Base-by-base conservation (phyloP, 2,797 vertebrate genomes). In the Typhlichthys subterraneus region DNA sequence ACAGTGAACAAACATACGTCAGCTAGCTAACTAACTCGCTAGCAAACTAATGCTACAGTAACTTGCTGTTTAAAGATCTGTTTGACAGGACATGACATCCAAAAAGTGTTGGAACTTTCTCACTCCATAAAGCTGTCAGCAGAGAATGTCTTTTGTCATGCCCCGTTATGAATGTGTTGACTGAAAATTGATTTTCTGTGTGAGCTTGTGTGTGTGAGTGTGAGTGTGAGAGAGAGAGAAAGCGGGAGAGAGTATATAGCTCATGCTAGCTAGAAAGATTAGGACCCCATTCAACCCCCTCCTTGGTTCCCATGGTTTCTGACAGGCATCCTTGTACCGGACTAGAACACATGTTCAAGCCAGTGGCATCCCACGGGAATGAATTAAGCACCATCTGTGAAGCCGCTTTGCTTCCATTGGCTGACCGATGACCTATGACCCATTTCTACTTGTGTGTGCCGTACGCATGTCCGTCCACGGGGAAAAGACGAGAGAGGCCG, bases 51-150 rank as follows among this genome's bases (percentile, higher is more conserved):
- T 38, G 5, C 33, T 6, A 1, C 8, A 38, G 33, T 29, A 29
- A 29, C 23, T 29, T 29, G 23, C 23, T 4, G 23, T 29, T 56
- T 61, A 68, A 68, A 72, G 63, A 77, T 78, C 63, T 64, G 58
- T 82, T 75, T 83, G 81, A 88, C 85, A 79, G 73, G 79, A 88
- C 83, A 80, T 87, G 83, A 89, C 86, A 87, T 86, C 76, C 72
- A 71, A 70, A 76, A 83, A 84, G 66, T 74, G 17, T 12, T 17
- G 61, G 67, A 83, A 81, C 79, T 82, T 83, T 87, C 80, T 87
- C 83, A 77, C 70, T 88, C 85, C 75, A 83, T 88, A 80, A 86
- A 89, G 80, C 81, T 88, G 85, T 87, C 88, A 78, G 79, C 74
- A 57, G 79, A 80, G 84, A 85, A 86, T 85, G 83, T 77, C 81